Conservation (phyloP, 2,113 vertebrate genomes). For the Nibea albiflora region DNA sequence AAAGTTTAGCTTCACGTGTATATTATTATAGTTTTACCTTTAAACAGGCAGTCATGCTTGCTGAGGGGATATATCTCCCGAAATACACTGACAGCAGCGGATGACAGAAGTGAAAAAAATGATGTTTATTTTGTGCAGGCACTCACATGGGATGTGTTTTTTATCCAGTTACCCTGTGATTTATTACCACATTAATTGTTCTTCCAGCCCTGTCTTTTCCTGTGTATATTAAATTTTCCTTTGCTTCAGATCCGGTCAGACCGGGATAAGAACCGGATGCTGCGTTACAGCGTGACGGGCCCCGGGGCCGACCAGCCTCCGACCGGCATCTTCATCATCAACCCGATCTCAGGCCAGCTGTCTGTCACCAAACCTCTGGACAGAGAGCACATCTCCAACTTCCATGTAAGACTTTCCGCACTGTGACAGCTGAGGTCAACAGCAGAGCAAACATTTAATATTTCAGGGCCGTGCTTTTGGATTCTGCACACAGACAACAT, state of each 20-base stretch:
- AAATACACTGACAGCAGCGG: slow-evolving; percentile 16
- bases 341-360: slow-evolving; percentile 94
- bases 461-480: not conserved
- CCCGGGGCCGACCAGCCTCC: slow-evolving; percentile 97
- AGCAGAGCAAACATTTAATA: not conserved
- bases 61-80: not conserved
- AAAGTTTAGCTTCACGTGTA: slow-evolving; percentile 12
- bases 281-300: slow-evolving; percentile 96
- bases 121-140: not conserved
- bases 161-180: not conserved
- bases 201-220: too few species aligned
- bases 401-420: slow-evolving; percentile 88
- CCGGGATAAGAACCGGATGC: slow-evolving; percentile 92
- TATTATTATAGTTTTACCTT: slow-evolving; percentile 28
- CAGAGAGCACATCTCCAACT: slow-evolving; percentile 95
- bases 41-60: slow-evolving; percentile 3
- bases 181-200: not conserved
- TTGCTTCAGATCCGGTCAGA: slow-evolving; percentile 91
- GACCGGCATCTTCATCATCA: slow-evolving; percentile 97
- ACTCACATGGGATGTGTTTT: not conserved
- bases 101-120: not conserved
- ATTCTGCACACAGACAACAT: not conserved
- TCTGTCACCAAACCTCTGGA: slow-evolving; percentile 97
- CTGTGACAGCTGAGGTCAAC: not conserved
- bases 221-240: not conserved